These are phyloP conservation scores for Merluccius polli DNA, from an alignment of 2,797 vertebrate species.

Conservation along the genomic window DNA sequence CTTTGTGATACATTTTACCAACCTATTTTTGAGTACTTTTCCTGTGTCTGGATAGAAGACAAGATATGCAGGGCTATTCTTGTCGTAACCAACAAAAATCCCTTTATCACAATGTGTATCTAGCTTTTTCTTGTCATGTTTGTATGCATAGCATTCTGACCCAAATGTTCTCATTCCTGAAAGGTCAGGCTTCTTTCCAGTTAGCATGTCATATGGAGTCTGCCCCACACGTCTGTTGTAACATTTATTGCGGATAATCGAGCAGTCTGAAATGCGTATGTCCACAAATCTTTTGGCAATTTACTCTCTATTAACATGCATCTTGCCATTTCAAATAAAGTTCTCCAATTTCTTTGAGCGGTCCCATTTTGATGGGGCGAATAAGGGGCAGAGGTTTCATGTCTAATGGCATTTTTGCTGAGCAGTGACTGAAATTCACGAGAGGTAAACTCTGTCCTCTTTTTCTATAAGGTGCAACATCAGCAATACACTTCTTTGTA, in stretches of 20 bases:
- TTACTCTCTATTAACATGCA: not conserved
- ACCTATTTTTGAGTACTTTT: too few relatives aligned
- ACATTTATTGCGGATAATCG: not conserved
- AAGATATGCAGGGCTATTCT: constrained; percentile 21
- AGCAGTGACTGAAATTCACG: not conserved
- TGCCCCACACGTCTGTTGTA: not conserved
- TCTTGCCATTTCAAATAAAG: not conserved
- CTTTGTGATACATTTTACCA: too few relatives aligned
- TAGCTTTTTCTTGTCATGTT: constrained; percentile 28
- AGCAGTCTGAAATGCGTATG: not conserved
- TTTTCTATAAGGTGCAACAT: not conserved
- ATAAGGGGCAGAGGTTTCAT: not conserved
- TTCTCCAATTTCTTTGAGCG: not conserved
- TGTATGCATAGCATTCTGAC: not conserved
- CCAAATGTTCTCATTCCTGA: not conserved
- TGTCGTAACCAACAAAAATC: constrained; percentile 32
- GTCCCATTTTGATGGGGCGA: not conserved
- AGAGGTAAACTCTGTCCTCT: not conserved
- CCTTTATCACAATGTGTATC: constrained; percentile 23
- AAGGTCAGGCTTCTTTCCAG: not conserved
- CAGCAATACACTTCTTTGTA: not conserved
- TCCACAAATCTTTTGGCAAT: not conserved
- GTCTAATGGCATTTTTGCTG: not conserved
- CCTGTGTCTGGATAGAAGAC: too few relatives aligned
- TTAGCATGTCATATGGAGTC: not conserved